Evolutionary conservation across 53 echinoderm and acorn worm genomes (phyloP).

Genomic region (Echinarachnius parma): DNA sequence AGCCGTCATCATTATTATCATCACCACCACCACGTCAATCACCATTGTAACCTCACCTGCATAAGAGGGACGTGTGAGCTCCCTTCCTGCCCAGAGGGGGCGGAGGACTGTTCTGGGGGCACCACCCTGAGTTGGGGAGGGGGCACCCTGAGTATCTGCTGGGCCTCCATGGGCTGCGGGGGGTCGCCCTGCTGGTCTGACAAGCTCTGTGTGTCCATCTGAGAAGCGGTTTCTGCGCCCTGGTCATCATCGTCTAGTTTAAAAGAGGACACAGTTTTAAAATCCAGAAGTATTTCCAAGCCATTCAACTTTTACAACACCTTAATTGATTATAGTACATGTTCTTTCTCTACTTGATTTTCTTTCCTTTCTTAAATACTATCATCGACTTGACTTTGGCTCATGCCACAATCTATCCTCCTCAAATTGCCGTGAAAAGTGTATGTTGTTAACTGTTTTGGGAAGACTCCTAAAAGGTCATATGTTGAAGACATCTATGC

Average conservation of each 20-base stretch:
- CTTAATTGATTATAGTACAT: too few relatives aligned
- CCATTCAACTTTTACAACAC: too few relatives aligned
- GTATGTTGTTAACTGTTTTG: too few relatives aligned
- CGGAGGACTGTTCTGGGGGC: slow-evolving; percentile 61
- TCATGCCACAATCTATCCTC: too few relatives aligned
- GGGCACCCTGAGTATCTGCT: slow-evolving; percentile 67
- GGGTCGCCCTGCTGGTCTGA: slow-evolving; percentile 43
- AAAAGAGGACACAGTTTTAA: too few relatives aligned
- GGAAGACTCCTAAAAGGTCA: too few relatives aligned
- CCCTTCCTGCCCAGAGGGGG: slow-evolving; percentile 39
- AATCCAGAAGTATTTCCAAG: too few relatives aligned
- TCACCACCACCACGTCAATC: not conserved
- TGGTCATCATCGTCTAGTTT: slow-evolving; percentile 70
- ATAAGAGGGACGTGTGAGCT: slow-evolving; percentile 45
- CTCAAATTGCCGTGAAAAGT: too few relatives aligned
- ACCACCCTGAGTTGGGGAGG: slow-evolving; percentile 84
- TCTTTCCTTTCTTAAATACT: too few relatives aligned
- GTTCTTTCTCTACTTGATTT: too few relatives aligned
- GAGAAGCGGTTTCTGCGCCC: slow-evolving; percentile 51
- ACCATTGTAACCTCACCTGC: slow-evolving; percentile 32
- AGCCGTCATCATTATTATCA: not conserved
- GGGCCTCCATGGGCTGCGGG: slow-evolving; percentile 68
- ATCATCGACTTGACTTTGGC: too few relatives aligned
- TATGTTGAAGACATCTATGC: too few relatives aligned
- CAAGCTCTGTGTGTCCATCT: slow-evolving; percentile 69